These are phyloP conservation scores for Leucophenga montana DNA, from an alignment of 2,888 invertebrate genomes.

Conservation along the genomic window DNA sequence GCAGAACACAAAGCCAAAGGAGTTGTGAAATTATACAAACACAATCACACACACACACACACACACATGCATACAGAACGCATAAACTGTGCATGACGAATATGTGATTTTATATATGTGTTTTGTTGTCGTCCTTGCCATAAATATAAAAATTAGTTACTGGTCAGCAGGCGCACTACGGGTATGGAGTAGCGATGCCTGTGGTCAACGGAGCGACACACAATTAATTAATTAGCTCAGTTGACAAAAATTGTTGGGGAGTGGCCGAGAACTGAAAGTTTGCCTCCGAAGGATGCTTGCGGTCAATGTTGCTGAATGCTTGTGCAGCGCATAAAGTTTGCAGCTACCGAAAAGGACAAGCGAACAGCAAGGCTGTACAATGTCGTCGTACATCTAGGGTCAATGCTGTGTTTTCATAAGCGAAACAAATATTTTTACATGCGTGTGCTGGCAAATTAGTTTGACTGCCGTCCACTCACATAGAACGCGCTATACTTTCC, in stretches of 20 bases:
- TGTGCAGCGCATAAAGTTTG: constrained; percentile 40
- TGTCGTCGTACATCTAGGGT: constrained; percentile 36
- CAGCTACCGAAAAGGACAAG: constrained; percentile 42
- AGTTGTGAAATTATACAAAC: not conserved
- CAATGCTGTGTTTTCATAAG: constrained; percentile 17
- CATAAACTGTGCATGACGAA: not conserved
- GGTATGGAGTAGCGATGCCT: not conserved
- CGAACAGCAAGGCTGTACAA: constrained; percentile 41
- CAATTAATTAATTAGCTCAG: constrained; percentile 71
- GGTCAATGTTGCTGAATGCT: constrained; percentile 19
- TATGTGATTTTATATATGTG: not conserved
- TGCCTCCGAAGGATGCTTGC: constrained; percentile 18
- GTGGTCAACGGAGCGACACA: constrained; percentile 45
- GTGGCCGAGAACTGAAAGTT: not conserved
- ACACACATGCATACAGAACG: not conserved
- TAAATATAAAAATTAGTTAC: constrained; percentile 29
- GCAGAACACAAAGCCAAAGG: not conserved
- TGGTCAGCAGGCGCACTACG: constrained; percentile 22
- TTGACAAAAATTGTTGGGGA: constrained; percentile 70
- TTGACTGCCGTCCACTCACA: constrained; percentile 27
- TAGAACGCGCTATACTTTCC: constrained; percentile 8
- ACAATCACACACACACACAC: not conserved
- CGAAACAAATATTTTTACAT: constrained; percentile 24
- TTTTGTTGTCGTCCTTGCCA: not conserved
- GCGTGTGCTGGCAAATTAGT: constrained; percentile 20